Evolutionary conservation across 2,797 vertebrate genomes (phyloP).

Genomic region (Notamacropus eugenii): DNA sequence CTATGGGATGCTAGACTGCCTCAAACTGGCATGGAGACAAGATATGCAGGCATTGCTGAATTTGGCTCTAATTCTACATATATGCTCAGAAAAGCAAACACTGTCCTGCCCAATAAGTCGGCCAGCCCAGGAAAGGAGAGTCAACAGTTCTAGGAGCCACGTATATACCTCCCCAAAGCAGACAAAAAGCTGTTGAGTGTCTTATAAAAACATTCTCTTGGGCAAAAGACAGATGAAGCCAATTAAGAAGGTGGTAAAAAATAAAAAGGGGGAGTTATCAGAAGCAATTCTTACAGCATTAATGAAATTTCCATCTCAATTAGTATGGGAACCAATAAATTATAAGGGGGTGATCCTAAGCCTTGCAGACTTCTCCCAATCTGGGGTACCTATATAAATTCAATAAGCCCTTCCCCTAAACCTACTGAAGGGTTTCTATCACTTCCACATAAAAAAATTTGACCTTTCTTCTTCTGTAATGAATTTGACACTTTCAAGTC

Average conservation of each 20-base stretch:
- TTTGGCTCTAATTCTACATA: conserved; percentile 56
- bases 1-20: not conserved
- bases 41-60: conserved; percentile 23
- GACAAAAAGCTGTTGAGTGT: conserved; percentile 58
- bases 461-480: conserved; percentile 31
- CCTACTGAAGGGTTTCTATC: conserved; percentile 29
- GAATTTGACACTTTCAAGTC: conserved; percentile 32
- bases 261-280: conserved; percentile 56
- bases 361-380: conserved; percentile 25
- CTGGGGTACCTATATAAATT: conserved; percentile 45
- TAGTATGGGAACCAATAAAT: conserved; percentile 25
- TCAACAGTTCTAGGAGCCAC: conserved; percentile 42
- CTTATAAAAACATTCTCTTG: conserved; percentile 7
- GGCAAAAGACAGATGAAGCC: conserved; percentile 54
- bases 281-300: conserved; percentile 42
- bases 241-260: conserved; percentile 60
- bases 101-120: not conserved
- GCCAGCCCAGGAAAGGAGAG: conserved; percentile 40
- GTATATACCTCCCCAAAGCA: conserved; percentile 1
- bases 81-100: conserved; percentile 43
- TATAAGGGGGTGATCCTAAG: not conserved
- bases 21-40: conserved; percentile 32
- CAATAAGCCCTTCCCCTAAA: conserved; percentile 46
- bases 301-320: conserved; percentile 31
- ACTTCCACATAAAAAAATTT: conserved; percentile 37